Conservation (phyloP, 2,888 invertebrate species). For the Drosophila planitibia region DNA sequence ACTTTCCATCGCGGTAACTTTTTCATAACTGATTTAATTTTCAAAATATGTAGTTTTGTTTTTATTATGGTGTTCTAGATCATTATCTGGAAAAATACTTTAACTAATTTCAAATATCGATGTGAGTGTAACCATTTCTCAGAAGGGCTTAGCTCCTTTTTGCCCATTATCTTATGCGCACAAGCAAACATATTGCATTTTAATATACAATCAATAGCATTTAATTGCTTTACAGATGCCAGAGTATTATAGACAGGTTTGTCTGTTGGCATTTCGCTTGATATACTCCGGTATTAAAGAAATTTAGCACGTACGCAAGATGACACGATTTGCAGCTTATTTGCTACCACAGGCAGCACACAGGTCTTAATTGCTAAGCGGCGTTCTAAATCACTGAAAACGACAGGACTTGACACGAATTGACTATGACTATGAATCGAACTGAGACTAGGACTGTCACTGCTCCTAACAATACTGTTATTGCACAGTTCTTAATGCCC, state of each 20-base stretch:
- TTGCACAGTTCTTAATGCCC: slow-evolving; percentile 26
- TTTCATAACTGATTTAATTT: background rate
- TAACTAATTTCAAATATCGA: background rate
- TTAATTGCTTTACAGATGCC: background rate
- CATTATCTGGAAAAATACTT: background rate
- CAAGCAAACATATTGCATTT: background rate
- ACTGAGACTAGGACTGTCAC: slow-evolving; percentile 4
- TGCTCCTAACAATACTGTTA: slow-evolving; percentile 5
- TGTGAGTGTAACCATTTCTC: background rate
- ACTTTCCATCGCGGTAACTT: background rate
- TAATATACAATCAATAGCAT: background rate
- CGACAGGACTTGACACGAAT: slow-evolving; percentile 63
- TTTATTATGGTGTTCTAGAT: background rate
- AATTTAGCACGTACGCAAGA: slow-evolving; percentile 65
- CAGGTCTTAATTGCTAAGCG: slow-evolving; percentile 76
- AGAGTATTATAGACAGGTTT: background rate
- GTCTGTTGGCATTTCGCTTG: background rate
- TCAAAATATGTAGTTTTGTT: background rate
- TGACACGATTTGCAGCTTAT: slow-evolving; percentile 79
- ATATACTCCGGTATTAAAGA: slow-evolving; percentile 23
- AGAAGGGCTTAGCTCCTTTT: background rate
- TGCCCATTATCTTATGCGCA: background rate
- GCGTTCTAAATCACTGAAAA: slow-evolving; percentile 78
- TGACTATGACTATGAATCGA: slow-evolving; percentile 31
- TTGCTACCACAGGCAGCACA: slow-evolving; percentile 73